A percentile compares a stretch with the other conserved stretches of the same genome.
phyloP scores from a whole-genome alignment of 2,797 vertebrate species.

The Squalus acanthias region DNA sequence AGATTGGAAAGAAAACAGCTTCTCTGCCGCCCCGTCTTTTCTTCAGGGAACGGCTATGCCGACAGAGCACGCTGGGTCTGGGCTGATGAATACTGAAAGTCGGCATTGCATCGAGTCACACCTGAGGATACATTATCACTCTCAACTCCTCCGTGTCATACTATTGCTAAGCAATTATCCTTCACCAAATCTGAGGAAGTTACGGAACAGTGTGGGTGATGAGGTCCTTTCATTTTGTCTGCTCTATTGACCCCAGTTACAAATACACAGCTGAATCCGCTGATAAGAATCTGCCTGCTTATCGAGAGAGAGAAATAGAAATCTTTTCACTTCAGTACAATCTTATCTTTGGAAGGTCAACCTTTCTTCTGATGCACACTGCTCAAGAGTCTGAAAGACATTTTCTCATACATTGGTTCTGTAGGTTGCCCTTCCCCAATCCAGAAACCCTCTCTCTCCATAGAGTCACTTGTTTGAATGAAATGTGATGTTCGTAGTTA shows the following conservation, averaged over 20 bases:
- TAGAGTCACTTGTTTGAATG: not conserved
- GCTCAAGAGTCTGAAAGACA: not conserved
- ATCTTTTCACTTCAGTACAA: conserved; percentile 11
- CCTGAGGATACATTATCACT: not conserved
- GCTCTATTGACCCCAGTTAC: not conserved
- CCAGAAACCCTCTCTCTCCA: not conserved
- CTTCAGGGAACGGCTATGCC: not conserved
- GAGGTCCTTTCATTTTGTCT: conserved; percentile 17
- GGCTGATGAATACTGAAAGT: not conserved
- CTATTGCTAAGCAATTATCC: conserved; percentile 34
- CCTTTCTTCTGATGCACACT: not conserved
- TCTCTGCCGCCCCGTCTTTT: not conserved
- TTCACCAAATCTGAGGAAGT: conserved; percentile 20
- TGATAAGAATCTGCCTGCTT: conserved; percentile 24
- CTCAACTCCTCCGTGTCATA: not conserved
- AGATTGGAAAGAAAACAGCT: not conserved
- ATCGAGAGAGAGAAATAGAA: not conserved
- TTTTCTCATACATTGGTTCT: not conserved
- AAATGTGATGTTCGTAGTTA: not conserved
- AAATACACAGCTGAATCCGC: conserved; percentile 29
- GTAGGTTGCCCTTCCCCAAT: conserved; percentile 9
- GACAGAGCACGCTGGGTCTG: not conserved
- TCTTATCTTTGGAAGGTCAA: not conserved
- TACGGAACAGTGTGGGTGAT: conserved; percentile 24
- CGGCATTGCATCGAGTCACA: not conserved